These are phyloP conservation scores for Cephalotes varians DNA, from an alignment of 2,888 invertebrate genomes.

Conservation along the genomic window DNA sequence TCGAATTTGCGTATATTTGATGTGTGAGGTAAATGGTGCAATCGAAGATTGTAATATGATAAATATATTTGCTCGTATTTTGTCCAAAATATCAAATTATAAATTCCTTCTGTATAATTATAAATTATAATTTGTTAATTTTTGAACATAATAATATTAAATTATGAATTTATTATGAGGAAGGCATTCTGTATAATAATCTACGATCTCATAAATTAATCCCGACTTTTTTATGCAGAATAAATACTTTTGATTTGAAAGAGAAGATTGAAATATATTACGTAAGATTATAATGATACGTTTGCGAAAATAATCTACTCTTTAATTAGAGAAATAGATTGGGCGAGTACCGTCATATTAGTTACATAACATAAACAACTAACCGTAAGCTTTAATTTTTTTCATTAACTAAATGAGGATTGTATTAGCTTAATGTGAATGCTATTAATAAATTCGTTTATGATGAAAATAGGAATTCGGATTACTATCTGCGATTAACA, in stretches of 20 bases:
- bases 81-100: background rate
- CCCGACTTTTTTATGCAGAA: background rate
- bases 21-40: background rate
- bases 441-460: background rate
- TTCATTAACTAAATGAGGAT: background rate
- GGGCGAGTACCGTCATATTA: background rate
- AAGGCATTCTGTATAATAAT: background rate
- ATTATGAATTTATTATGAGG: background rate
- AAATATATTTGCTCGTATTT: background rate
- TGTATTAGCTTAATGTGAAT: background rate
- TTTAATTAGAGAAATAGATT: background rate
- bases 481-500: too few species aligned
- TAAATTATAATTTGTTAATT: background rate
- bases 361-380: background rate
- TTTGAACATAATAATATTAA: background rate
- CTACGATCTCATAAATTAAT: background rate
- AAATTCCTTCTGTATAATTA: background rate
- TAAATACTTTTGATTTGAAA: background rate
- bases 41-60: constrained; percentile 1
- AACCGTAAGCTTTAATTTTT: background rate
- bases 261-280: background rate
- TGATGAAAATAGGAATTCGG: background rate
- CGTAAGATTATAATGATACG: background rate
- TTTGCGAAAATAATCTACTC: background rate
- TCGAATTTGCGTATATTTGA: background rate